Evolutionary conservation across 2,797 vertebrate species (phyloP).

Genomic region (Hemitrygon akajei): DNA sequence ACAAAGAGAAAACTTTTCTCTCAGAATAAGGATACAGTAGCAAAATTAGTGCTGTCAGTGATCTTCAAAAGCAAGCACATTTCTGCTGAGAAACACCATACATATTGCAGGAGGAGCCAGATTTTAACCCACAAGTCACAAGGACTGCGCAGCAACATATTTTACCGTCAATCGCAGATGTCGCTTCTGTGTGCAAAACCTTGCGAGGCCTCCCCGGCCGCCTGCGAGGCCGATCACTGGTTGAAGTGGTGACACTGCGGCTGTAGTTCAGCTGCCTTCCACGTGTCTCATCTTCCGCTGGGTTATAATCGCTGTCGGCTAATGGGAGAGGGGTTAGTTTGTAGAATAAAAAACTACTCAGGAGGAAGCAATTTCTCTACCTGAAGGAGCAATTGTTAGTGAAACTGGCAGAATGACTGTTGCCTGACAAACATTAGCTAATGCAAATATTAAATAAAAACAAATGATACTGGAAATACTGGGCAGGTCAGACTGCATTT

Average conservation of each 20-base stretch:
- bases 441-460: not conserved
- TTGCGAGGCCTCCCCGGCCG: constrained; percentile 84
- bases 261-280: constrained; percentile 56
- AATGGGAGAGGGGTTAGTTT: constrained; percentile 27
- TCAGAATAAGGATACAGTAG: no score
- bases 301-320: constrained; percentile 96
- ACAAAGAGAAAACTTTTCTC: no score
- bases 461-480: not conserved
- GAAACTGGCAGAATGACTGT: not conserved
- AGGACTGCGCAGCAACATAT: not conserved
- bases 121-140: not conserved
- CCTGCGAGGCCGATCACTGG: constrained; percentile 73
- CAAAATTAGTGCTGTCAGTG: no score
- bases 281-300: constrained; percentile 72
- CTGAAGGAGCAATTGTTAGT: not conserved
- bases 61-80: no score
- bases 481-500: not conserved
- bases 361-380: not conserved
- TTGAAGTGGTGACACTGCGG: constrained; percentile 55
- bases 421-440: not conserved
- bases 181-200: constrained; percentile 58
- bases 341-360: not conserved
- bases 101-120: no score
- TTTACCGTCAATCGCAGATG: constrained; percentile 51
- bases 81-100: no score